Conservation (phyloP, 1,140 invertebrate species). For the Drosophila ananassae region DNA sequence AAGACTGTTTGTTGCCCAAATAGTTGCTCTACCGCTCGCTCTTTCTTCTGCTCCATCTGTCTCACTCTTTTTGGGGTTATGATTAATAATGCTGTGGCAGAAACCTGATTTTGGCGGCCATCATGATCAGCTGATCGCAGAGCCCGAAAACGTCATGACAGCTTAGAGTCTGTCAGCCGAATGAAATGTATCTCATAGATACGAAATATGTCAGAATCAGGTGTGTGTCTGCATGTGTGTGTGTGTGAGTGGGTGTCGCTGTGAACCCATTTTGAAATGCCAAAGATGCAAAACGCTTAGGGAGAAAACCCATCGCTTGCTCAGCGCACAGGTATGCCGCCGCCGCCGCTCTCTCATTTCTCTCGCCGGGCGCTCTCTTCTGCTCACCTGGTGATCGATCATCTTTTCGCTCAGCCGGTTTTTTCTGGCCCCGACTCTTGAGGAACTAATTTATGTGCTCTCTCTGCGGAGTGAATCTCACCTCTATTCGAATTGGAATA, state of each 20-base stretch:
- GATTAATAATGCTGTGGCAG: conserved; percentile 60
- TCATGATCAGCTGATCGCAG: conserved; percentile 74
- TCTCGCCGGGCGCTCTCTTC: conserved; percentile 15
- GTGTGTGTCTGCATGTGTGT: not conserved
- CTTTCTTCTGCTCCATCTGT: conserved; percentile 1
- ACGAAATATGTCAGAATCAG: conserved; percentile 12
- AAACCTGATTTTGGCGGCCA: conserved; percentile 79
- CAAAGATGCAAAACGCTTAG: conserved; percentile 4
- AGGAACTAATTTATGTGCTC: conserved; percentile 64
- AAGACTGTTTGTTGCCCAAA: conserved; percentile 61
- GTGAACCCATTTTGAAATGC: conserved; percentile 71
- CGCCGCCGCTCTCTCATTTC: conserved; percentile 6
- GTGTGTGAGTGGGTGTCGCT: conserved; percentile 19
- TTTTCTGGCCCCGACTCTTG: conserved; percentile 36
- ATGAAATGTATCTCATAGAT: conserved; percentile 45
- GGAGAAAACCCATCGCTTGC: conserved; percentile 31
- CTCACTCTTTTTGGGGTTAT: conserved; percentile 33
- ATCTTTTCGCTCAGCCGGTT: conserved; percentile 72
- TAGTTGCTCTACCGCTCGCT: conserved; percentile 3
- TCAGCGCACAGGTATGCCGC: conserved; percentile 57
- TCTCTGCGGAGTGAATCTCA: conserved; percentile 70
- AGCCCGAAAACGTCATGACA: conserved; percentile 53
- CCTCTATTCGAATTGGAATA: conserved; percentile 75
- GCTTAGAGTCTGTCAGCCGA: conserved; percentile 53
- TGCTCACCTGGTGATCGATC: conserved; percentile 67